Conservation (phyloP, 2,797 vertebrate species). For the Micropoecilia bifurca region DNA sequence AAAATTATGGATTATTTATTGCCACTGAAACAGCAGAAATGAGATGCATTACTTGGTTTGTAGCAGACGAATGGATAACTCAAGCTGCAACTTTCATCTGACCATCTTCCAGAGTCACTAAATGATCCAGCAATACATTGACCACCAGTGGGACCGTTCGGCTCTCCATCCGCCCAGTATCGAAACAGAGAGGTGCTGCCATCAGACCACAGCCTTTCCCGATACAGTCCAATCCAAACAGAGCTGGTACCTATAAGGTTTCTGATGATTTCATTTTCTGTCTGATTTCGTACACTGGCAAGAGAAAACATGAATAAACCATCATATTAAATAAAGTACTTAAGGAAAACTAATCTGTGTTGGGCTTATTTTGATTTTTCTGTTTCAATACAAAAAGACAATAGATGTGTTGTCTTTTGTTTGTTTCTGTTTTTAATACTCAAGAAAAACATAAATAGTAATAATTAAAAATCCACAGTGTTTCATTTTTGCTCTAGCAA, state of each 20-base stretch:
- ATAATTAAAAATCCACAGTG: too few relatives aligned
- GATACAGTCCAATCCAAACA: not conserved
- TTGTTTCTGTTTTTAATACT: too few relatives aligned
- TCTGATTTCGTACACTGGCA: not conserved
- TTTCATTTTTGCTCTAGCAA: too few relatives aligned
- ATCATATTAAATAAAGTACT: not conserved
- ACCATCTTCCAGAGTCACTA: not conserved
- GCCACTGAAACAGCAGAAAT: too few relatives aligned
- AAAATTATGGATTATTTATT: too few relatives aligned
- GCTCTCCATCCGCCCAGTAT: not conserved
- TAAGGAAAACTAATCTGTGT: not conserved
- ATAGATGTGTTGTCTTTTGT: too few relatives aligned
- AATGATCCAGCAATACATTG: not conserved
- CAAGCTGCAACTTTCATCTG: too few relatives aligned
- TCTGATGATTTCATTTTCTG: slow-evolving; percentile 1
- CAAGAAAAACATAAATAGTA: too few relatives aligned
- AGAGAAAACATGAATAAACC: not conserved
- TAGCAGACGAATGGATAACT: too few relatives aligned
- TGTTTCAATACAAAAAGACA: too few relatives aligned
- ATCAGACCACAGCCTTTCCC: slow-evolving; percentile 7
- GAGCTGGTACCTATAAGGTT: not conserved
- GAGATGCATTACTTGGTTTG: too few relatives aligned
- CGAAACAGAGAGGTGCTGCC: not conserved
- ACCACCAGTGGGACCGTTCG: not conserved
- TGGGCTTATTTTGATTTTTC: not conserved